Base-by-base conservation (phyloP, 30 jellyfish, hydroid and myxozoan genomes). In the Cassiopea andromeda region DNA sequence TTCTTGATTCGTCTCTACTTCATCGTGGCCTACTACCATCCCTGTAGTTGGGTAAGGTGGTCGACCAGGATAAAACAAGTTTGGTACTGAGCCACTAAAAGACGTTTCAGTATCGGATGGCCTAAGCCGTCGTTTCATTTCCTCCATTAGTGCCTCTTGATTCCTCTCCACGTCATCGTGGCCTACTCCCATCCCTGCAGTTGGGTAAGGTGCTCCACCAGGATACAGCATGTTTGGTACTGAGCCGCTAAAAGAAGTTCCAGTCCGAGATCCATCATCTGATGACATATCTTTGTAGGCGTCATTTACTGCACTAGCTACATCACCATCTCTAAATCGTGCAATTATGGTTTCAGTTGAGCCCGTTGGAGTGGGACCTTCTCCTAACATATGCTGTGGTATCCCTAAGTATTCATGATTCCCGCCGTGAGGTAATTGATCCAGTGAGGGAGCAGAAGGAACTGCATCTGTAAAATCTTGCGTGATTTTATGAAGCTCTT, bases 281-380 rank as follows among this genome's bases (percentile, higher is more conserved):
- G 94, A 86, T 1, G 89, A 86, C 44, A 68, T 60, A 48, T 58
- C 89, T 45, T 50, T 69, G 70, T 48, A 77, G 71, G 87, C 94
- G 67, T 86, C 94, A 13, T 71, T 68, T 46, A 76, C 46, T 1
- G 89, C 94, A 48, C 57, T 86, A 50, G 16, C 89, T 1, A 86
- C 84, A 15, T 38, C 75, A 54, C 89, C 94, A 58, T 86, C 94
- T 15, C 89, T 80, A 64, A 86, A 86, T 15, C 94, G 94, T 8
- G 94, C 78, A 19, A 86, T 86, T 1, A 86, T 58, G 9, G 94
- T 86, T 60, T 86, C 94, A 0, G 94, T 86, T 1, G 94, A 86
- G 70, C 89, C 73, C 2, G 88, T 45, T 71, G 87, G 89, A n/a
- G 94, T 86, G 9, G 73, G 74, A 2, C 84, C 84, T 1, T 73